Base-by-base conservation (phyloP, 2,888 invertebrate genomes). In the Lasiommata megera region DNA sequence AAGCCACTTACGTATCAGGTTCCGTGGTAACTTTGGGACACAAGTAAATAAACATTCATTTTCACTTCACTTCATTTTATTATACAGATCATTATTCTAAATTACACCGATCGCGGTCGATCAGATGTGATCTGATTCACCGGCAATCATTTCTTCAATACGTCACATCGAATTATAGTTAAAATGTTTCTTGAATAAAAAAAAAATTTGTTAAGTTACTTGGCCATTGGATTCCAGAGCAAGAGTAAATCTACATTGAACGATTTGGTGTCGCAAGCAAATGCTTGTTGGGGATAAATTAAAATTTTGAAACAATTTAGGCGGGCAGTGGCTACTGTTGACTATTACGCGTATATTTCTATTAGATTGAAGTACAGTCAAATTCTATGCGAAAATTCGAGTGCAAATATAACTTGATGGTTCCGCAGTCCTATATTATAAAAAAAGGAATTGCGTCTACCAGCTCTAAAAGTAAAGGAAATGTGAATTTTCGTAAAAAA, bases 121-220 rank as follows among this genome's bases (percentile, higher is more conserved):
- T 50, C 36, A 16, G 59, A 60, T 53, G 41, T 53, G 50, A 46
- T 52, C 40, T 41, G 31, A 31, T 31, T 28, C 18, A 52, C 50
- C 70, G 69, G 71, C 70, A 72, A 72, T 77, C 73, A 76, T 64
- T 68, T 71, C 68, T 61, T 65, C 51, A 61, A 64, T 69, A 74
- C 68, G 75, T 79, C 79, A 77, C 72, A 72, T 72, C 71, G 63
- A 77, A 78, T 78, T 61, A 65, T 47, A 66, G 74, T 73, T 66
- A 67, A 74, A 68, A 69, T 71, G 9, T 43, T 65, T 66, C 31
- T 65, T 53, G 61, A 61, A 68, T 62, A 69, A 69, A 67, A n/a
- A n/a, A n/a, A n/a, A n/a, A n/a, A n/a, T n/a, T n/a, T n/a, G n/a
- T n/a, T 65, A 67, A 66, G 57, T 38, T 46, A 34, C n/a, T n/a